Percentiles rank a stretch among this genome's conserved stretches.
Conservation (phyloP, 2,888 invertebrate genomes). For the Rhingia campestris region DNA sequence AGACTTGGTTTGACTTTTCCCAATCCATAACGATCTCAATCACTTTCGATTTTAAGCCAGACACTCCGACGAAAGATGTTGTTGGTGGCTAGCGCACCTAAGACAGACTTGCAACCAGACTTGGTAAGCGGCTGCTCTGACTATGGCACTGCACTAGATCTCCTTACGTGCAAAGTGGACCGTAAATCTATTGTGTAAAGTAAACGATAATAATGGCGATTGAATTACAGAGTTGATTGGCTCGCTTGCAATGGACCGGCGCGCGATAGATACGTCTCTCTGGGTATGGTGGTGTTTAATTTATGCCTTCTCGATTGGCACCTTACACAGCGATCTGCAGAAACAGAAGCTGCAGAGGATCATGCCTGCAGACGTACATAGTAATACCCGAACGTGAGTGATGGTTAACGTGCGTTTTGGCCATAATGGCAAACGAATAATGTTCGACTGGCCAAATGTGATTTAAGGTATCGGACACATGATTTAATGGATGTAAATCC, state of each 20-base stretch:
- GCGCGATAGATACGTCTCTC: neutral
- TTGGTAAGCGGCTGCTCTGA: neutral
- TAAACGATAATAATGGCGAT: conserved; percentile 48
- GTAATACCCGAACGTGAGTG: conserved; percentile 50
- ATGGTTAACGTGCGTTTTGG: conserved; percentile 67
- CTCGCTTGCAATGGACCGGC: conserved; percentile 43
- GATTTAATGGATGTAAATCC: conserved; percentile 42
- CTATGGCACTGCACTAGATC: neutral
- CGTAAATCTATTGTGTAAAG: conserved; percentile 56
- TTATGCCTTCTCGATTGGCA: conserved; percentile 50
- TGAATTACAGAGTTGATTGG: conserved; percentile 47
- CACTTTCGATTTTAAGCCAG: conserved; percentile 65
- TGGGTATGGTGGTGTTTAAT: conserved; percentile 25
- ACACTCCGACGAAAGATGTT: conserved; percentile 50
- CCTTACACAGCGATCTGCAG: neutral
- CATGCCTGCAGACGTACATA: neutral
- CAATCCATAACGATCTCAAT: conserved; percentile 56
- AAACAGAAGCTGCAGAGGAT: conserved; percentile 52
- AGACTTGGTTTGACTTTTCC: conserved; percentile 24
- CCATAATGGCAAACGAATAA: conserved; percentile 52
- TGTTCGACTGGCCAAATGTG: conserved; percentile 57
- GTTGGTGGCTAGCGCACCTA: neutral
- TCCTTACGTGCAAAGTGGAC: conserved; percentile 42
- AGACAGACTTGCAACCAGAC: conserved; percentile 6
- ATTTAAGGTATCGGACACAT: conserved; percentile 61